A percentile compares a stretch with the other conserved stretches of the same genome.
phyloP scores from a whole-genome alignment of 2,113 vertebrate genomes.

The Agelaius tricolor region DNA sequence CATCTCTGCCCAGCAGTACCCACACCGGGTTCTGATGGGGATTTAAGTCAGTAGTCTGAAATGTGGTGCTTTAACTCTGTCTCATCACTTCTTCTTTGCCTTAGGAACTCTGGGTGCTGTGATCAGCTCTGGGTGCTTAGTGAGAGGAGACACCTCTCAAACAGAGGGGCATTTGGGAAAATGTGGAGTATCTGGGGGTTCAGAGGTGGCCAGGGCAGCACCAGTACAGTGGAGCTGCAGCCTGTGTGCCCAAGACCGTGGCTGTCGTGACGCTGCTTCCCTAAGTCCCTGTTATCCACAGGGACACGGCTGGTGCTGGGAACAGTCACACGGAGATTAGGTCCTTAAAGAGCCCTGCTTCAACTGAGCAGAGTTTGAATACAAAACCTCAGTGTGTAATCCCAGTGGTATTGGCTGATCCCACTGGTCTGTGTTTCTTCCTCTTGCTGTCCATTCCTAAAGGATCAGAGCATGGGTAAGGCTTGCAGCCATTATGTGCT shows the following conservation, averaged over 20 bases:
- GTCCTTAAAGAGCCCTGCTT: not conserved
- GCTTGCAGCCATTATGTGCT: not conserved
- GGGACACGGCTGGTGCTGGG: not conserved
- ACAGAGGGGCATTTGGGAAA: not conserved
- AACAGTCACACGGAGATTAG: conserved; percentile 50
- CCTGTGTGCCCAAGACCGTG: rapidly evolving
- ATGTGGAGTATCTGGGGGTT: not conserved
- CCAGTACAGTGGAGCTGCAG: rapidly evolving
- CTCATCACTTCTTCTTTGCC: not conserved
- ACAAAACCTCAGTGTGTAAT: not conserved
- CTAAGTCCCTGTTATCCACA: not conserved
- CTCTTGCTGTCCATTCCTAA: not conserved
- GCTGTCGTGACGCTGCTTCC: not conserved
- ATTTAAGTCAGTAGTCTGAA: not conserved
- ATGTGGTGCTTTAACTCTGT: not conserved
- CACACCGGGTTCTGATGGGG: not conserved
- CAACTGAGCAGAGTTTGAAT: not conserved
- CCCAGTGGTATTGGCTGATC: rapidly evolving
- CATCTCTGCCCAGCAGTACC: not conserved
- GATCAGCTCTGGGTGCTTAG: not conserved
- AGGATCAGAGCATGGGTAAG: not conserved
- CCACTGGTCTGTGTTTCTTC: not conserved
- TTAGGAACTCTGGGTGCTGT: not conserved
- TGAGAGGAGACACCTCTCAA: not conserved
- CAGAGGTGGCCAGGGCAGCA: not conserved